Percentiles rank a stretch among this genome's conserved stretches.
Evolutionary conservation across 1,140 invertebrate species (phyloP).

Genomic region (Platorchestia sp.): DNA sequence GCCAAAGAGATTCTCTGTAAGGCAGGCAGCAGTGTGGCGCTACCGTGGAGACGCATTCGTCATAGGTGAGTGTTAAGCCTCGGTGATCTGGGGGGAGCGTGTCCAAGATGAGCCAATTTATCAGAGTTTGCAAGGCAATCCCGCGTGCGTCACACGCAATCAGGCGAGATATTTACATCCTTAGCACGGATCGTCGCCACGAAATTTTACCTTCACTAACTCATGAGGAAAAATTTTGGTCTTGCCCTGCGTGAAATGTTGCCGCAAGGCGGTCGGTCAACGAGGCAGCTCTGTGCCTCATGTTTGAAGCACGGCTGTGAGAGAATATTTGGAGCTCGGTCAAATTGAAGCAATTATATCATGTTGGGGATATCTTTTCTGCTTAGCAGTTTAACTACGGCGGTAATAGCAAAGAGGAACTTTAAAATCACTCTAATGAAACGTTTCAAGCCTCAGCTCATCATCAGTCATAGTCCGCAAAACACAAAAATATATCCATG

Average conservation of each 20-base stretch:
- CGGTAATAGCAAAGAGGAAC: no score
- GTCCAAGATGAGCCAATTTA: slow-evolving; percentile 26
- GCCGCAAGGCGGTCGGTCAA: not conserved
- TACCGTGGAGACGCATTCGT: not conserved
- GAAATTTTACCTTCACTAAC: not conserved
- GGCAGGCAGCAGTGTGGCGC: not conserved
- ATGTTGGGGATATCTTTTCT: no score
- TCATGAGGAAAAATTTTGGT: slow-evolving; percentile 9
- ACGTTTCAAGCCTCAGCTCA: no score
- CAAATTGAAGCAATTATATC: not conserved
- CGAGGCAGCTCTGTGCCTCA: not conserved
- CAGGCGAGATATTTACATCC: slow-evolving; percentile 16
- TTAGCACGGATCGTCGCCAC: not conserved
- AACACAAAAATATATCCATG: no score
- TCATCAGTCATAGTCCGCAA: no score
- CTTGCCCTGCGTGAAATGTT: not conserved
- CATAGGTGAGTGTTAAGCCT: slow-evolving; percentile 8
- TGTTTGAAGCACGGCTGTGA: not conserved
- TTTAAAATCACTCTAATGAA: no score
- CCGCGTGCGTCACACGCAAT: slow-evolving; percentile 36
- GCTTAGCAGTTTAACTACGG: no score
- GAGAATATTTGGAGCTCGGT: not conserved
- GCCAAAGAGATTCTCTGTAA: not conserved
- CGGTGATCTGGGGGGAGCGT: slow-evolving; percentile 12
- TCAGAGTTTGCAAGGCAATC: slow-evolving; percentile 46